phyloP scores from a whole-genome alignment of 2,888 invertebrate genomes.

The Chymomyza fuscimana region DNA sequence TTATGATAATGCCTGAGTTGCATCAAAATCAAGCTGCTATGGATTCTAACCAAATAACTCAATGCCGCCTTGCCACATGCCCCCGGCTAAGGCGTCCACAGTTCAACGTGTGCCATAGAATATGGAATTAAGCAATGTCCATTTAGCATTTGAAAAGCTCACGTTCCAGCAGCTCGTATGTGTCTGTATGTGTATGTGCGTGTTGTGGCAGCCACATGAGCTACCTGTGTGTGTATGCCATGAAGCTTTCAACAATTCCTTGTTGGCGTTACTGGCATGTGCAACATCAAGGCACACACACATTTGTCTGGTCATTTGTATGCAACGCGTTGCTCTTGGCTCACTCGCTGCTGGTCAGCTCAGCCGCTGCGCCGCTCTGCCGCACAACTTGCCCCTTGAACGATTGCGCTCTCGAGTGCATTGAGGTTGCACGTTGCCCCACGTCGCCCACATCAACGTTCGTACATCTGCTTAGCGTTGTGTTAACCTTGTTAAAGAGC shows the following conservation, averaged over 20 bases:
- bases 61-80: slow-evolving; percentile 24
- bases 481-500: slow-evolving; percentile 65
- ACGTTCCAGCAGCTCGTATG: slow-evolving; percentile 49
- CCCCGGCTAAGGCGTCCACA: neutral
- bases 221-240: slow-evolving; percentile 24
- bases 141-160: slow-evolving; percentile 67
- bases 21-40: slow-evolving; percentile 48
- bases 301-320: slow-evolving; percentile 58
- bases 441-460: slow-evolving; percentile 4
- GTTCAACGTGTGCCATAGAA: slow-evolving; percentile 33
- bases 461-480: slow-evolving; percentile 57
- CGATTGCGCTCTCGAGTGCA: slow-evolving; percentile 70
- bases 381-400: slow-evolving; percentile 45
- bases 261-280: slow-evolving; percentile 17
- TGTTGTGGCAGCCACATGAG: slow-evolving; percentile 28
- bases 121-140: slow-evolving; percentile 71
- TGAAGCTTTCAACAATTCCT: slow-evolving; percentile 50
- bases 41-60: neutral
- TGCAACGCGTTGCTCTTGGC: slow-evolving; percentile 50
- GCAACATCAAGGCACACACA: slow-evolving; percentile 1
- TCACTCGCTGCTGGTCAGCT: slow-evolving; percentile 38
- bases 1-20: slow-evolving; percentile 67
- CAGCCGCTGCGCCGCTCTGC: neutral
- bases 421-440: slow-evolving; percentile 47
- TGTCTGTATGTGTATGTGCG: slow-evolving; percentile 10